A percentile compares a stretch with the other conserved stretches of the same genome.
These are phyloP conservation scores for Podilymbus podiceps DNA, from an alignment of 2,113 vertebrate species.

Conservation along the genomic window DNA sequence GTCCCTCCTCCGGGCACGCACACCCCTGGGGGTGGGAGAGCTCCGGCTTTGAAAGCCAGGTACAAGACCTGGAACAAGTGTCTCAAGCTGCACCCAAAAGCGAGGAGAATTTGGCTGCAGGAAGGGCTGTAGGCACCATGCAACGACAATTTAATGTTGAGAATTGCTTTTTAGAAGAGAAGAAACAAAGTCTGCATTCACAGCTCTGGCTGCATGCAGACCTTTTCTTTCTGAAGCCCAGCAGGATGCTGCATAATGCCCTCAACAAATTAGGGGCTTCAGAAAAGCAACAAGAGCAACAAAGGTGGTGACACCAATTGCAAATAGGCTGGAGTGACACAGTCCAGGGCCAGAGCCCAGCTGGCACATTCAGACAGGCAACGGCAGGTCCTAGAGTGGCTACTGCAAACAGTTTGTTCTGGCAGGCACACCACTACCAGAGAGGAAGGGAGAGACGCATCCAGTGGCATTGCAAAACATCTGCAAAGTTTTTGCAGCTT, in stretches of 20 bases:
- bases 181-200: neutral
- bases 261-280: neutral
- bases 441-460: neutral
- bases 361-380: neutral
- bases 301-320: neutral
- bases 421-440: neutral
- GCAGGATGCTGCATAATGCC: neutral
- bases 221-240: neutral
- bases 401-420: neutral
- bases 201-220: neutral
- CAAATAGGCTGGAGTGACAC: neutral
- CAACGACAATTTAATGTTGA: neutral
- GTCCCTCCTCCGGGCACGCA: neutral
- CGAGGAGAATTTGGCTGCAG: neutral
- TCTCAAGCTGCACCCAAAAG: neutral
- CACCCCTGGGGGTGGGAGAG: neutral
- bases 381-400: neutral
- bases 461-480: neutral
- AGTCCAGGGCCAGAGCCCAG: neutral
- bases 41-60: neutral
- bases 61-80: neutral
- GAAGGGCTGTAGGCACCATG: neutral
- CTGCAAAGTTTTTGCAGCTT: neutral
- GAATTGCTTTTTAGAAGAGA: neutral
- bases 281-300: neutral